Evolutionary conservation across 2,888 invertebrate species (phyloP).

Genomic region (Harmothoe impar): DNA sequence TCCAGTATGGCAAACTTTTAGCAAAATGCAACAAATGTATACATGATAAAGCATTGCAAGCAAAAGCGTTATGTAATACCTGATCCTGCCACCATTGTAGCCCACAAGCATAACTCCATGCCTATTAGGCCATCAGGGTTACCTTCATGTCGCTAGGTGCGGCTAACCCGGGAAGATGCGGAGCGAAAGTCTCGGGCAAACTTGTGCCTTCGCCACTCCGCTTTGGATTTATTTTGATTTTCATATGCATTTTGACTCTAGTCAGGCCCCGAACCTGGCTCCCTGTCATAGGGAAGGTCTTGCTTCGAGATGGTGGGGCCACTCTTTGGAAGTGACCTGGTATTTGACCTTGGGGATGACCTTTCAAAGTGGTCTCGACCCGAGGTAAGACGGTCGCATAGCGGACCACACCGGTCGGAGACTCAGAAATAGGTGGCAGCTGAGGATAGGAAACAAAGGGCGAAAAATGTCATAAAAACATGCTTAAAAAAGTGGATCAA

Average conservation of each 20-base stretch:
- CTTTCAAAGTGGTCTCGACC: neutral
- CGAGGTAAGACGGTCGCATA: neutral
- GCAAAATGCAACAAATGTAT: neutral
- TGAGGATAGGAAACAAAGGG: constrained; percentile 24
- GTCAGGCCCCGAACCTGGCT: neutral
- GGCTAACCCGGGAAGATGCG: neutral
- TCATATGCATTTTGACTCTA: constrained; percentile 41
- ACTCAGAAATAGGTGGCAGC: constrained; percentile 43
- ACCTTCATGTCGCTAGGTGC: neutral
- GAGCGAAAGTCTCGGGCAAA: neutral
- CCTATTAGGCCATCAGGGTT: constrained; percentile 6
- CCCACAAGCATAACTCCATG: neutral
- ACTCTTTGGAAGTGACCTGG: neutral
- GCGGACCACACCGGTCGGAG: neutral
- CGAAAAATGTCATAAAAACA: constrained; percentile 17
- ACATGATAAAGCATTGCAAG: neutral
- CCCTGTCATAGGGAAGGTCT: neutral
- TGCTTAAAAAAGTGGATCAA: neutral
- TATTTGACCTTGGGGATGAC: constrained; percentile 11
- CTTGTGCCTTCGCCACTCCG: constrained; percentile 5
- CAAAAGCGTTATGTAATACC: constrained; percentile 22
- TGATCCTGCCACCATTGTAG: constrained; percentile 45
- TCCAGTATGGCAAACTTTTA: too few relatives aligned
- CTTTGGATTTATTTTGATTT: constrained; percentile 33
- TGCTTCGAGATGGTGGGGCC: neutral